Base-by-base conservation (phyloP, 1,140 invertebrate species). In the Globodera ellingtonae region DNA sequence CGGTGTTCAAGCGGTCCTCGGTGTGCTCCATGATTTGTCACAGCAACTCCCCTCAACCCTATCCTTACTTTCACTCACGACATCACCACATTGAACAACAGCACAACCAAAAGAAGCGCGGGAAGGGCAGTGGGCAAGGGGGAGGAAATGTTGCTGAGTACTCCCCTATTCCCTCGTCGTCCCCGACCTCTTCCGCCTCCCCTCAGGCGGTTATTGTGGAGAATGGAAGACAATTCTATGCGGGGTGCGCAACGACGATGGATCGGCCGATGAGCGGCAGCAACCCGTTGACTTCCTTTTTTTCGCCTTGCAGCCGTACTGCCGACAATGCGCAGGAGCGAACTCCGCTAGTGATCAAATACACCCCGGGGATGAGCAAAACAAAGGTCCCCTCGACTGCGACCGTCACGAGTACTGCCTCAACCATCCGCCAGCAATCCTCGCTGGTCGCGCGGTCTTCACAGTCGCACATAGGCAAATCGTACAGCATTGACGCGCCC, bases 331-430 rank as follows among this genome's bases (percentile, higher is more conserved):
- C 86, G 73, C 71, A 88, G 47, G 87, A 88, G 72, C 87, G 88
- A 74, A 85, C 89, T 21, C 87, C 87, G 9, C 76, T 88, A 18
- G 88, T 88, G 77, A 87, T 86, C 69, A 86, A 86, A 67, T 89
- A 86, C 86, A 86, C 56, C 66, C 85, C 84, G n/a, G 67, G 47
- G 13, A 80, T 77, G 56, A 66, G 6, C 24, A 66, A 56, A 47
- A n/a, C 24, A 78, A 78, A 78, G 10, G 48, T 44, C n/a, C n/a
- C n/a, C 56, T 47, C 56, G 56, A 9, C 72, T 4, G 15, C 72
- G 46, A 46, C 18, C 24, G 18, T 24, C 4, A 24, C 70, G 46
- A 73, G 24, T 46, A 73, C 72, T 21, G 50, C 65, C 46, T 59
- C 10, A 10, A 15, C 56, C 10, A 18, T 18, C 56, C 56, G 18